These are phyloP conservation scores for Macrotus californicus DNA, from an alignment of 2,113 vertebrate genomes.

Conservation along the genomic window DNA sequence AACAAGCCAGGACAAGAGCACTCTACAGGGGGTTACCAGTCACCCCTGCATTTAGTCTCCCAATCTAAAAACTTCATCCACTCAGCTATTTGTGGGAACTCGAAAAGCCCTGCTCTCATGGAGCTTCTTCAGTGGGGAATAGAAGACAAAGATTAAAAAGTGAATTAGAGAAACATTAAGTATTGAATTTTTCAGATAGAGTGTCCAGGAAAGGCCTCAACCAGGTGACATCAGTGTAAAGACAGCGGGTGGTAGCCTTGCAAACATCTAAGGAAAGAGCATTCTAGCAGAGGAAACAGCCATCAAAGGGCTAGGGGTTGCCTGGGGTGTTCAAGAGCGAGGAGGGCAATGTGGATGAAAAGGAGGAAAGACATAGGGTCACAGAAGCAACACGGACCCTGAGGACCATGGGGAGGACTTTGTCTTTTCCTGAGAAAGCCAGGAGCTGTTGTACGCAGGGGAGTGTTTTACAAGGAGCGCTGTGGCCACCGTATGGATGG, in stretches of 20 bases:
- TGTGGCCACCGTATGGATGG: fast-evolving
- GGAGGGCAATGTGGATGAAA: not conserved
- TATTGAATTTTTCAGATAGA: not conserved
- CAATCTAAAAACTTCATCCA: not conserved
- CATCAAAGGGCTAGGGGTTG: not conserved
- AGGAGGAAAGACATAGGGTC: not conserved
- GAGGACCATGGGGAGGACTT: too few relatives aligned
- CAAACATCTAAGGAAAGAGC: not conserved
- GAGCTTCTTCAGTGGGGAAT: not conserved
- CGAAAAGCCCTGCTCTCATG: not conserved
- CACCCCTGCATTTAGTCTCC: not conserved
- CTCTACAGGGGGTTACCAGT: not conserved
- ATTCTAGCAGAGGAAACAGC: not conserved
- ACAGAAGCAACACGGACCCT: not conserved
- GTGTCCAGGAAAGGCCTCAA: not conserved
- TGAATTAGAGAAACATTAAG: not conserved
- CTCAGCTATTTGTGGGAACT: fast-evolving
- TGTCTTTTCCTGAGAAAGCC: not conserved
- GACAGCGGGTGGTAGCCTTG: not conserved
- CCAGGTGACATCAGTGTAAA: not conserved
- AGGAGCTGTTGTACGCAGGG: not conserved
- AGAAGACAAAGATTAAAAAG: not conserved
- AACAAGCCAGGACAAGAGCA: not conserved
- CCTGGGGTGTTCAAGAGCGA: not conserved
- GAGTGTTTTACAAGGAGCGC: not conserved